Evolutionary conservation across 2,113 vertebrate species (phyloP), one percentile per base, ranked within the genome.

Genomic region (Perca schrenkii): DNA sequence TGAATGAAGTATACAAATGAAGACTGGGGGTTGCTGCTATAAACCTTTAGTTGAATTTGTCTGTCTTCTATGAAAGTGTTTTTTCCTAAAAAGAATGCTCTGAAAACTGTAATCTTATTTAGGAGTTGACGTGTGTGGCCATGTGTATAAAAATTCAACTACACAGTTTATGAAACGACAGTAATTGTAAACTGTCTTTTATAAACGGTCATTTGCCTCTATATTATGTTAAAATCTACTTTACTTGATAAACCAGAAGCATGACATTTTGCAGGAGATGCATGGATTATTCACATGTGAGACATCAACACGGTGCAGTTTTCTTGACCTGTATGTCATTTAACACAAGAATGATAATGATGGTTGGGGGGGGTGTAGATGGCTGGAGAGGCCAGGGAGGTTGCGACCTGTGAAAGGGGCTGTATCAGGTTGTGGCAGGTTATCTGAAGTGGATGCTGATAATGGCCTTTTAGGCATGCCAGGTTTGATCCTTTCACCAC

Each of bases 391-490:
- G 87, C 70, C 89, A 86, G 57, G 19, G 81, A 78, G 95, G 94
- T 94, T 93, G 78, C 28, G 92, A 94, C 94, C 95, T 87, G 69
- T 71, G 82, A 70, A 90, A 84, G 85, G 86, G 90, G 69, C 91
- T 87, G 91, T 85, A 94, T 94, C 87, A 90, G 93, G 94, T 94
- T 92, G 90, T 91, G 86, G 87, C 90, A 90, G 93, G 94, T 95
- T 94, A 95, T 95, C 94, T 93, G 91, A 92, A 94, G 93, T 94
- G 92, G 86, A 91, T 57, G 77, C 88, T 94, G 94, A 94, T 95
- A 95, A 96, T 95, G 92, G 95, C 92, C 94, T 95, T 94, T 95
- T 87, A 95, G 94, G 93, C 93, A 88, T 93, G 92, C 90, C 91
- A 90, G 80, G 86, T 94, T 94, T 95, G 93, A 94, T 94, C 90